These are phyloP conservation scores for Mus caroli DNA, from an alignment of 2,797 vertebrate species.

Conservation along the genomic window DNA sequence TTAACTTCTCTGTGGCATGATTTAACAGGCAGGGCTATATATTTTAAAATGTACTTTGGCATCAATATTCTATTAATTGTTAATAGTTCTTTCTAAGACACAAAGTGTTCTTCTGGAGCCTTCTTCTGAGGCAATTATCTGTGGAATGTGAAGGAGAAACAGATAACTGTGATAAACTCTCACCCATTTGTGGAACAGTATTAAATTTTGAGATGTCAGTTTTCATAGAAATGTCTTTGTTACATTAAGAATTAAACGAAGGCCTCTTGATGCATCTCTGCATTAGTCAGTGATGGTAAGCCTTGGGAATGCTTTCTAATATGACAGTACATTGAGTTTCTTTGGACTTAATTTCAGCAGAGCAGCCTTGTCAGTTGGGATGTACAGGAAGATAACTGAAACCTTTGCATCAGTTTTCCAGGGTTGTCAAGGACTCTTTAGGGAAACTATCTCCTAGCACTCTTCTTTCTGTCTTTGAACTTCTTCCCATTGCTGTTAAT, in stretches of 20 bases:
- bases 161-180: slow-evolving; percentile 46
- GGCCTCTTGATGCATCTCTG: slow-evolving; percentile 61
- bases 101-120: slow-evolving; percentile 46
- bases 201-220: slow-evolving; percentile 63
- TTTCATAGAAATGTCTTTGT: slow-evolving; percentile 68
- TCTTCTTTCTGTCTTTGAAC: slow-evolving; percentile 43
- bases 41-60: slow-evolving; percentile 53
- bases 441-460: neutral
- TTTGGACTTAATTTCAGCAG: slow-evolving; percentile 57
- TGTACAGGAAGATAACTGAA: slow-evolving; percentile 41
- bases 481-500: neutral
- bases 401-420: neutral
- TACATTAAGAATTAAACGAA: slow-evolving; percentile 67
- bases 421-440: slow-evolving; percentile 10
- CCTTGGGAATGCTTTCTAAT: slow-evolving; percentile 61
- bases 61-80: slow-evolving; percentile 66
- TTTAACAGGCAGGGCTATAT: slow-evolving; percentile 49
- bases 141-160: slow-evolving; percentile 54
- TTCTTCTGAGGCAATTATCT: slow-evolving; percentile 51
- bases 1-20: slow-evolving; percentile 35
- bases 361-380: neutral
- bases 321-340: neutral
- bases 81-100: neutral
- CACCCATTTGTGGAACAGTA: slow-evolving; percentile 50
- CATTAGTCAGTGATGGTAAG: slow-evolving; percentile 48